Base-by-base conservation (phyloP, 2,888 invertebrate species). In the Cylloceria caligata region DNA sequence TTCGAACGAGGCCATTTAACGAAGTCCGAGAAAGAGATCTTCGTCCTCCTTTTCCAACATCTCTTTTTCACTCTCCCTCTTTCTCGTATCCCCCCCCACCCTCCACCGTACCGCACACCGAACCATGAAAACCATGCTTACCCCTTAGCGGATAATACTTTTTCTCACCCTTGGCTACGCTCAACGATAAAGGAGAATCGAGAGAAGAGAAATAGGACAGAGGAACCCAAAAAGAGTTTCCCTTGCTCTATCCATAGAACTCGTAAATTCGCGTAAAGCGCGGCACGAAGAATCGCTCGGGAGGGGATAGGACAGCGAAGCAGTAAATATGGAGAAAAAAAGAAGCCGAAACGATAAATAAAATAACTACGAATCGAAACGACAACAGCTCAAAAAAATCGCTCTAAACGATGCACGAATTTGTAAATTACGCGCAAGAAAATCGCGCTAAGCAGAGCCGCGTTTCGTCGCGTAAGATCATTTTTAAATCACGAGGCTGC, bases 241-340 rank as follows among this genome's bases (percentile, higher is more conserved):
- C 36, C 36, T 39, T 27, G 27, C 42, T 30, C 30, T 67, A 57
- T 68, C 49, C 65, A 55, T 76, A 30, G 55, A 42, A 47, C 81
- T 79, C 79, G 78, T 83, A 81, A 83, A 83, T 83, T 83, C 74
- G 72, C 62, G n/a, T n/a, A n/a, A 57, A 80, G 36, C 75, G 77
- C 76, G 83, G 72, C 83, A 80, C 84, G 75, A 69, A 76, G 72
- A 84, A 75, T 79, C 79, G 71, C 49, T 71, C 39, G 49, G 45
- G 52, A 60, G 42, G 39, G 52, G 30, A 49, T 49, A 47, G 72
- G 45, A 65, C 34, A 27, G 55, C 36, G 65, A 27, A 71, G 39
- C 73, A 76, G 27, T 42, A 65, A 74, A 68, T 76, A 57, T 60
- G 30, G 27, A 57, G n/a, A 36, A 36, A 65, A 36, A 34, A 34